phyloP scores from a whole-genome alignment of 2,113 vertebrate species.

The Menura novaehollandiae region DNA sequence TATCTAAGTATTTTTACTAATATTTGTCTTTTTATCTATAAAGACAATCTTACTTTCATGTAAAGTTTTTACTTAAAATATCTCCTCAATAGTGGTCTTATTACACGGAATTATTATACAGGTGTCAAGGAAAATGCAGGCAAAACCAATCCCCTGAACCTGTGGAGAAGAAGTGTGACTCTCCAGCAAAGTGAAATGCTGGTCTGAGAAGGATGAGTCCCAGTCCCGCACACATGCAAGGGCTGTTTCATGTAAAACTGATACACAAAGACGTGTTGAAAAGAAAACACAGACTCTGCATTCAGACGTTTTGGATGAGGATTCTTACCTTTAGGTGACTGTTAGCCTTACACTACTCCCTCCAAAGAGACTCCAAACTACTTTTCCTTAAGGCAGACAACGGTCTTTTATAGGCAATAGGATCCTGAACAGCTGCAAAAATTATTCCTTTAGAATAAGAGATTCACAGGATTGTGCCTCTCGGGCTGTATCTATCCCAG shows the following conservation, averaged over 20 bases:
- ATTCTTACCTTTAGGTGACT: not conserved
- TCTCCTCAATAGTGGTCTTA: not conserved
- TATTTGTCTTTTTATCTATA: not conserved
- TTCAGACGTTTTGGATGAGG: not conserved
- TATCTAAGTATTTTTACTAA: not conserved
- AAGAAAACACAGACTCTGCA: not conserved
- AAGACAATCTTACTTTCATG: accelerated
- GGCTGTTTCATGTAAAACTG: not conserved
- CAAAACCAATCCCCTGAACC: not conserved
- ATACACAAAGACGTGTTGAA: not conserved
- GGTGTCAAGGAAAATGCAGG: not conserved
- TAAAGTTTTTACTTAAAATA: not conserved
- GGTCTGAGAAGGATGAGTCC: not conserved
- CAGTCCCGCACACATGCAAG: not conserved
- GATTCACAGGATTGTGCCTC: not conserved
- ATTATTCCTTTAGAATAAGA: not conserved
- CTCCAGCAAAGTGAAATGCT: not conserved
- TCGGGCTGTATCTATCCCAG: not conserved
- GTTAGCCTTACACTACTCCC: not conserved
- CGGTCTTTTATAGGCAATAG: not conserved
- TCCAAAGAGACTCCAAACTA: not conserved
- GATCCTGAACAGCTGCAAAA: not conserved
- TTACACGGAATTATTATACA: not conserved
- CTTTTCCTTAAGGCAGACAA: not conserved
- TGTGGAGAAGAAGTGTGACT: not conserved